Conservation (phyloP, 2,888 invertebrate genomes). For the Drosophila peninsularis region DNA sequence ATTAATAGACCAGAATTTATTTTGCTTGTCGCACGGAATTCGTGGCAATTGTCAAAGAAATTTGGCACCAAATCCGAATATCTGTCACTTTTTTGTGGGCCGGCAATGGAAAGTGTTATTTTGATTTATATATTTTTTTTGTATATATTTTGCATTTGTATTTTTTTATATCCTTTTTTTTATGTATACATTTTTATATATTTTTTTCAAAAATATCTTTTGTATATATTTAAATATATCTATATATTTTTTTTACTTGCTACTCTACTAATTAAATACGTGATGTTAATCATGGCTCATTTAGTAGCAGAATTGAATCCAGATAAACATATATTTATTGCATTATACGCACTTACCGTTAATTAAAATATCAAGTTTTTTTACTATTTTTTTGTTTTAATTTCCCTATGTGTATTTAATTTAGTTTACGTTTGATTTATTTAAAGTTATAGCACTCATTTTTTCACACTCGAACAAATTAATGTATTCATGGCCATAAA, state of each 20-base stretch:
- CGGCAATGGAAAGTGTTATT: background rate
- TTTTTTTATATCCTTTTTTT: too few relatives aligned
- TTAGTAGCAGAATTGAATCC: background rate
- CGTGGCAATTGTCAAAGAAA: slow-evolving; percentile 27
- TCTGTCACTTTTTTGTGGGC: background rate
- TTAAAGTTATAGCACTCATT: slow-evolving; percentile 15
- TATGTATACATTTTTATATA: too few relatives aligned
- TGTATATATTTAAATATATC: too few relatives aligned
- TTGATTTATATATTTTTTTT: background rate
- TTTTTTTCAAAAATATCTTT: background rate
- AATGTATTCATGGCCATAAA: slow-evolving; percentile 6
- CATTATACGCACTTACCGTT: slow-evolving; percentile 10
- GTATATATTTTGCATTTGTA: too few relatives aligned
- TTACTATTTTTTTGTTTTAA: background rate
- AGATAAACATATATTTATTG: background rate
- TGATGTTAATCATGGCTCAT: background rate
- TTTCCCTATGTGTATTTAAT: slow-evolving; percentile 2
- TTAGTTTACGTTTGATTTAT: slow-evolving; percentile 23
- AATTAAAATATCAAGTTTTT: slow-evolving; percentile 7
- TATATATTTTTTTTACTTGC: background rate
- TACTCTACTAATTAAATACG: background rate
- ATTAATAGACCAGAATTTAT: slow-evolving; percentile 42
- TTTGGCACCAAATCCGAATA: background rate
- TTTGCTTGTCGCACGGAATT: background rate
- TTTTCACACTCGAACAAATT: background rate